phyloP scores from a whole-genome alignment of 2,888 invertebrate species.

The Gymnosoma rotundatum region DNA sequence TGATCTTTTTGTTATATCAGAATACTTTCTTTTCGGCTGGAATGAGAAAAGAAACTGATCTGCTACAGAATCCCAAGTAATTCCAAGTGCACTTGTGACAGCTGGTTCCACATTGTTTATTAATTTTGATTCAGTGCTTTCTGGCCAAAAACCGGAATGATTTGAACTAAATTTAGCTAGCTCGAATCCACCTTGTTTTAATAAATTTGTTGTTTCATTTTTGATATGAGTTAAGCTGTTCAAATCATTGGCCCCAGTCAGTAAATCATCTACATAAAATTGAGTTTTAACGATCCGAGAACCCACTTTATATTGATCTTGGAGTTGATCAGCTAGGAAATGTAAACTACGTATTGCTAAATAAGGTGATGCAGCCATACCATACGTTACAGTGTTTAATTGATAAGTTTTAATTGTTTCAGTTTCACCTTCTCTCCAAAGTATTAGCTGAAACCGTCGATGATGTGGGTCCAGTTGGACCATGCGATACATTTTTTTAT shows the following conservation, averaged over 20 bases:
- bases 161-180: constrained; percentile 46
- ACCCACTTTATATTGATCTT: constrained; percentile 43
- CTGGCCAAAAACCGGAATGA: background rate
- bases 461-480: constrained; percentile 55
- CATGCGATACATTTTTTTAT: constrained; percentile 70
- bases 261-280: constrained; percentile 65
- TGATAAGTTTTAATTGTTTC: constrained; percentile 55
- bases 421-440: constrained; percentile 59
- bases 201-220: constrained; percentile 37
- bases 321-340: constrained; percentile 59
- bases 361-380: constrained; percentile 61
- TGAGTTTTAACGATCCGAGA: constrained; percentile 12
- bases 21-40: constrained; percentile 12
- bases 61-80: constrained; percentile 41
- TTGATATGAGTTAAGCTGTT: constrained; percentile 33
- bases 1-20: constrained; percentile 44
- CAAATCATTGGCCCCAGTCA: constrained; percentile 62
- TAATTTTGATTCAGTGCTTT: too few relatives aligned
- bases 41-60: constrained; percentile 56
- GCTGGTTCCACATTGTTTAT: background rate
- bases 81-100: constrained; percentile 24
- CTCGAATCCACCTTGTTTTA: constrained; percentile 34
- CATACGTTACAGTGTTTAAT: constrained; percentile 67
- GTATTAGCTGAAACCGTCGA: constrained; percentile 39
- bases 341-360: constrained; percentile 56